Percentiles rank a stretch among this genome's conserved stretches.
Conservation (phyloP, 2,797 vertebrate genomes). For the Gouania willdenowi region DNA sequence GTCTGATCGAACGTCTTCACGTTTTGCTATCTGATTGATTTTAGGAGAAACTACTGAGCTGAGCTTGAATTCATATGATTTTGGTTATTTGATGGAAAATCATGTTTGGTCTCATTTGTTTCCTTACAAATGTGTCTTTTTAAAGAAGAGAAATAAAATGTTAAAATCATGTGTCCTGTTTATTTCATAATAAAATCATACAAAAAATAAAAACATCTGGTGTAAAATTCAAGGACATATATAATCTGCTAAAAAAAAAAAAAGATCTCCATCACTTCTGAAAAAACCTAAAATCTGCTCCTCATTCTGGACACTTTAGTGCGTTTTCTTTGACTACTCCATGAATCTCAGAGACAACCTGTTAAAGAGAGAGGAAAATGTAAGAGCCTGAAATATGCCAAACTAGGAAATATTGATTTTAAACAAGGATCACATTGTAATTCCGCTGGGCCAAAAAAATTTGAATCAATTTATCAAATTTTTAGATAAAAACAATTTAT, state of each 20-base stretch:
- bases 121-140: conserved; percentile 74
- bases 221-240: no score
- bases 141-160: conserved; percentile 72
- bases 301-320: conserved; percentile 17
- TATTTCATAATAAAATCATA: no score
- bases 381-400: no score
- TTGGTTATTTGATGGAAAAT: conserved; percentile 57
- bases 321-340: conserved; percentile 49
- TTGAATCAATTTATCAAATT: no score
- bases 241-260: no score
- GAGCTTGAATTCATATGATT: no score
- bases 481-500: no score
- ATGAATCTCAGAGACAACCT: conserved; percentile 73
- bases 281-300: background rate
- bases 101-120: conserved; percentile 70
- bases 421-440: no score
- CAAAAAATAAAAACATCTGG: no score
- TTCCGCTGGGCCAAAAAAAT: no score
- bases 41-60: conserved; percentile 67
- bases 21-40: conserved; percentile 62
- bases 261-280: background rate
- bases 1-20: conserved; percentile 47
- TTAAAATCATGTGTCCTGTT: conserved; percentile 60
- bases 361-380: conserved; percentile 14
- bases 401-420: no score